These are phyloP conservation scores for Tipula unca DNA, from an alignment of 2,888 invertebrate genomes.

Conservation along the genomic window DNA sequence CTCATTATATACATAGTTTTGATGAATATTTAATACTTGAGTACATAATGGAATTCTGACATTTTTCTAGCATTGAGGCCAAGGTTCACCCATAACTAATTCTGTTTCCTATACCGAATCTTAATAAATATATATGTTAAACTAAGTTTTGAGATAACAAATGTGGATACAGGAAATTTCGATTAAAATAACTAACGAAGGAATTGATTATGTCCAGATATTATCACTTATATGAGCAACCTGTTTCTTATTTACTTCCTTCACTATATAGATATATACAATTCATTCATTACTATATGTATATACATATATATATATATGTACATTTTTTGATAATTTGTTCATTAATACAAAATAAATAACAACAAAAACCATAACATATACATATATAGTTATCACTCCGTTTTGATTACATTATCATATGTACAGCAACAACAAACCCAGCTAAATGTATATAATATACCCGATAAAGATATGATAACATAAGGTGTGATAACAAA, in stretches of 20 bases:
- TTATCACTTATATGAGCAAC: neutral
- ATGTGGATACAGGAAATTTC: neutral
- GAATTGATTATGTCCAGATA: neutral
- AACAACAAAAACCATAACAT: neutral
- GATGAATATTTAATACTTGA: too few relatives aligned
- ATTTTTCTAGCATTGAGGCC: too few relatives aligned
- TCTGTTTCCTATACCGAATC: too few relatives aligned
- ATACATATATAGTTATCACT: neutral
- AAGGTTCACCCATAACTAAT: too few relatives aligned
- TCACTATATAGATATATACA: neutral
- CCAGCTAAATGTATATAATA: neutral
- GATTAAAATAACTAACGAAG: neutral
- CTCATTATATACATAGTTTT: too few relatives aligned
- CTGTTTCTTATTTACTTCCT: neutral
- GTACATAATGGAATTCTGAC: too few relatives aligned
- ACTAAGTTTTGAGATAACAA: neutral
- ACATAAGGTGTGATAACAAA: slow-evolving; percentile 28
- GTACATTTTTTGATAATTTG: neutral
- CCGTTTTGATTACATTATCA: neutral
- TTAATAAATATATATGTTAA: too few relatives aligned
- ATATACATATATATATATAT: neutral
- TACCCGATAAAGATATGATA: slow-evolving; percentile 27
- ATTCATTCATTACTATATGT: neutral
- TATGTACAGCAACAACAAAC: neutral
- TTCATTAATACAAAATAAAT: neutral